Conservation (phyloP, 2,888 invertebrate species). For the Nesidiocoris tenuis region DNA sequence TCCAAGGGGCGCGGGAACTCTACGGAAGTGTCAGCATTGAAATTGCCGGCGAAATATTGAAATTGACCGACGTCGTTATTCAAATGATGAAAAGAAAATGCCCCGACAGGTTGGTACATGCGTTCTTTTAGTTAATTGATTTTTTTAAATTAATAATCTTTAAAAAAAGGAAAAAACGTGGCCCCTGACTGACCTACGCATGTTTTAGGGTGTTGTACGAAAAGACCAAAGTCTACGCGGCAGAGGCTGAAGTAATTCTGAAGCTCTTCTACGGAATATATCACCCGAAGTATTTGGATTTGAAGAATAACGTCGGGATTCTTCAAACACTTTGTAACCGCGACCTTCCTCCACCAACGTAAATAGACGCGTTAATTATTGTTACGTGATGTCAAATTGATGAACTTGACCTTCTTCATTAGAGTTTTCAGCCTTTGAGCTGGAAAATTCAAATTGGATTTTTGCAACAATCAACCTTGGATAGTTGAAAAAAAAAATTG, state of each 20-base stretch:
- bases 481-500: too few relatives aligned
- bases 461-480: too few relatives aligned
- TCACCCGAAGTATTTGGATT: conserved; percentile 53
- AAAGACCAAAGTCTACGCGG: conserved; percentile 15
- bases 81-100: conserved; percentile 26
- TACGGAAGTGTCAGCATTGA: conserved; percentile 68
- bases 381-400: not conserved
- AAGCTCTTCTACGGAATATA: conserved; percentile 30
- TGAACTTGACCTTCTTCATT: too few relatives aligned
- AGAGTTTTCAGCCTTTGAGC: too few relatives aligned
- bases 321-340: conserved; percentile 9
- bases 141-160: too few relatives aligned
- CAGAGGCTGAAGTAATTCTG: conserved; percentile 26
- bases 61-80: conserved; percentile 60
- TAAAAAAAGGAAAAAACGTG: too few relatives aligned
- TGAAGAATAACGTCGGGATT: conserved; percentile 27
- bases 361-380: not conserved
- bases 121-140: too few relatives aligned
- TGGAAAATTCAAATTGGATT: too few relatives aligned
- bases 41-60: conserved; percentile 65
- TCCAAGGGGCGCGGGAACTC: conserved; percentile 61
- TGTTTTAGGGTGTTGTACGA: conserved; percentile 33
- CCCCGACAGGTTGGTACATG: conserved; percentile 16
- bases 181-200: too few relatives aligned
- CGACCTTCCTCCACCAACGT: not conserved